A percentile compares a stretch with the other conserved stretches of the same genome.
Evolutionary conservation across 2,113 vertebrate species (phyloP).

Genomic region (Salminus brasiliensis): DNA sequence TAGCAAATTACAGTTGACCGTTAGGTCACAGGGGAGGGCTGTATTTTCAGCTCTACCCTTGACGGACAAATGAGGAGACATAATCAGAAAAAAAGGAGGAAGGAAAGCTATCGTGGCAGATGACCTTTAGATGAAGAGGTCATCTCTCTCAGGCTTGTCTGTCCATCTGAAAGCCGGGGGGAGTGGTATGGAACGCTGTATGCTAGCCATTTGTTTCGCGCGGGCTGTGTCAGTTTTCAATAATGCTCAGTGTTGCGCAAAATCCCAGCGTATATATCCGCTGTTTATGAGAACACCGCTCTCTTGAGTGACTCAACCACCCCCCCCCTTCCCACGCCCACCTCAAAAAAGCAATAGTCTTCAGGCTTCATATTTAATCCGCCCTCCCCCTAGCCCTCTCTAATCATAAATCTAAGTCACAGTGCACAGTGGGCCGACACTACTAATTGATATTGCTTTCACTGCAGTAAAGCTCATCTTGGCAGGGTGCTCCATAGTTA

Average conservation of each 20-base stretch:
- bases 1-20: slow-evolving; percentile 42
- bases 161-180: background rate
- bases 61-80: slow-evolving; percentile 42
- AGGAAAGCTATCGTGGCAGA: slow-evolving; percentile 30
- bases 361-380: slow-evolving; percentile 40
- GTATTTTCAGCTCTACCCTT: slow-evolving; percentile 24
- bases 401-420: slow-evolving; percentile 52
- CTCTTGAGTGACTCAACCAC: slow-evolving; percentile 34
- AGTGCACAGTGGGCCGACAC: slow-evolving; percentile 41
- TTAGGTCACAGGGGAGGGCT: slow-evolving; percentile 22
- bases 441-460: slow-evolving; percentile 49
- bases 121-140: slow-evolving; percentile 48
- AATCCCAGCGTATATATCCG: slow-evolving; percentile 31
- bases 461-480: slow-evolving; percentile 44
- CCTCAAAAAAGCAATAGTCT: slow-evolving; percentile 35
- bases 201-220: background rate
- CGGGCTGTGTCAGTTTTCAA: slow-evolving; percentile 29
- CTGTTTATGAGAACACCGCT: slow-evolving; percentile 42
- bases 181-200: background rate
- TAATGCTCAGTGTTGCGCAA: slow-evolving; percentile 14
- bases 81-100: slow-evolving; percentile 24
- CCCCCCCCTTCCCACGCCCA: slow-evolving; percentile 24
- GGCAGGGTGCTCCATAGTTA: slow-evolving; percentile 31
- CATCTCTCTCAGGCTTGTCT: slow-evolving; percentile 21
- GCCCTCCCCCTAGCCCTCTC: slow-evolving; percentile 27